Conservation (phyloP, 2,113 vertebrate species). For the Lophochroa leadbeateri region DNA sequence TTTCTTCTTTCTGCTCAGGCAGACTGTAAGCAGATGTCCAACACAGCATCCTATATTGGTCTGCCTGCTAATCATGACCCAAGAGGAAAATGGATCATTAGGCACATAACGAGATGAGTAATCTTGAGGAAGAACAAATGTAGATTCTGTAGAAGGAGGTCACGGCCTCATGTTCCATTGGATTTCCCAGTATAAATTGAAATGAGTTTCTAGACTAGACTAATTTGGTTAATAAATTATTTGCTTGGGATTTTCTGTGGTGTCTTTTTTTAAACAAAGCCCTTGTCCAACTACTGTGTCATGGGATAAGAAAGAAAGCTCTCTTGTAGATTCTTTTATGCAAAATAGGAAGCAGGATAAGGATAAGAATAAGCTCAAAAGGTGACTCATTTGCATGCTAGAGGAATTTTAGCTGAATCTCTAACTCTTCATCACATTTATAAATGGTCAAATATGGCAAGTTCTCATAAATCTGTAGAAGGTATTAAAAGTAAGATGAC, state of each 20-base stretch:
- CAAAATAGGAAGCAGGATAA: neutral
- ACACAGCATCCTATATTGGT: neutral
- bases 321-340: neutral
- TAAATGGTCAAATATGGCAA: neutral
- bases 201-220: neutral
- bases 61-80: neutral
- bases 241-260: neutral
- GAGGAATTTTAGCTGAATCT: neutral
- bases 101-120: neutral
- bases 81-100: neutral
- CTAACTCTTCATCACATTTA: neutral
- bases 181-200: neutral
- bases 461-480: neutral
- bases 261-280: neutral
- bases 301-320: neutral
- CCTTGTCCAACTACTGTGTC: neutral
- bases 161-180: neutral
- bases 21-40: neutral
- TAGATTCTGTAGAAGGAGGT: neutral
- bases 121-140: neutral
- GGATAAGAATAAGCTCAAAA: neutral
- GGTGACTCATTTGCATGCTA: neutral
- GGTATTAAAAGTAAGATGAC: neutral
- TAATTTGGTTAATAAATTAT: neutral
- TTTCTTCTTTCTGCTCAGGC: neutral